Base-by-base conservation (phyloP, 2,113 vertebrate genomes). In the Phaetusa simplex region DNA sequence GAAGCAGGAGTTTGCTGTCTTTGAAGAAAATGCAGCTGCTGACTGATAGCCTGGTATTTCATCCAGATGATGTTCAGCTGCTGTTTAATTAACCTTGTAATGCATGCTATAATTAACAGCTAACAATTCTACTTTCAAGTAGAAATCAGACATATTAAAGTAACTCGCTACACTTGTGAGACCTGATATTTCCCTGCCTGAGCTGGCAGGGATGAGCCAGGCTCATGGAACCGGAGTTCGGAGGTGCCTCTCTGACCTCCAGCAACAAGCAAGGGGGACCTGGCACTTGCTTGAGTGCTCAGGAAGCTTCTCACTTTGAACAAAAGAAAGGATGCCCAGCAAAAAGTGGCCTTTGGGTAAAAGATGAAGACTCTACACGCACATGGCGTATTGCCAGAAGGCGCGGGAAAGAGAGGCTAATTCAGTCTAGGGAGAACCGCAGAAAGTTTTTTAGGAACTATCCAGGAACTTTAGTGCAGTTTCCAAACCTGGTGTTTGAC, bases 41-140 rank as follows among this genome's bases (percentile, higher is more conserved):
- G 83, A 77, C 50, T 58, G 82, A 81, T 32, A 86, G 86, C 20
- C 82, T 73, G 78, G 40, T 87, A 59, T 80, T 88, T 70, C 26
- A 23, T 65, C 78, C 92, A 88, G 82, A 93, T 92, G 88, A 77
- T 70, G 42, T 45, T 92, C 92, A 86, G 71, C 85, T 96, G 93
- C 82, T 64, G 42, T 30, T 73, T 73, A 90, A 95, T 82, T 77
- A 80, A 70, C 66, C 70, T 94, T 45, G 24, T 42, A 56, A 69
- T 30, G 23, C 53, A 77, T 6, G 55, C 42, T 50, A 2, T 45
- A 86, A 92, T 80, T 80, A 90, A 56, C 23, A 17, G 69, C 45
- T 22, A 79, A 40, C 22, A 66, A 29, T 56, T 56, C 36, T 13
- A 34, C 43, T 59, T 34, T n/a, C 91, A 52, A 40, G 52, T 12